Conservation (phyloP, 2,113 vertebrate genomes). For the Siphamia tubifer region DNA sequence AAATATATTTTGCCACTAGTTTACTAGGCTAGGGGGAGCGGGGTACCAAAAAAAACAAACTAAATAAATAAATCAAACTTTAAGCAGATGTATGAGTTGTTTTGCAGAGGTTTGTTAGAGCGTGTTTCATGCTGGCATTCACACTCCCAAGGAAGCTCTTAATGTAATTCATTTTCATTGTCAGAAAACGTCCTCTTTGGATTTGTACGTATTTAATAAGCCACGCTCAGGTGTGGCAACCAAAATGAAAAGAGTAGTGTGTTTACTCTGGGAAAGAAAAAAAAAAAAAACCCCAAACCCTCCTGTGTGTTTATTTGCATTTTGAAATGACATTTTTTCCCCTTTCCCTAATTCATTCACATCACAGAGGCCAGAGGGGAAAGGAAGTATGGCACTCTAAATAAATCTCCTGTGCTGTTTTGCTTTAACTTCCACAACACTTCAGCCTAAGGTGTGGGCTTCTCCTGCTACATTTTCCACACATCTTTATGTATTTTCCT, state of each 20-base stretch:
- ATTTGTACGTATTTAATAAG: background rate
- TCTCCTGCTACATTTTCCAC: background rate
- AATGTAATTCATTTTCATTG: background rate
- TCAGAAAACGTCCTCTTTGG: background rate
- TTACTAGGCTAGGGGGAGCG: no score
- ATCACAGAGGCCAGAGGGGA: background rate
- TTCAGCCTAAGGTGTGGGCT: background rate
- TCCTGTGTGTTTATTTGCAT: background rate
- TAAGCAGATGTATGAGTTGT: background rate
- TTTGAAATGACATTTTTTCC: background rate
- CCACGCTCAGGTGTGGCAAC: background rate
- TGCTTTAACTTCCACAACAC: background rate
- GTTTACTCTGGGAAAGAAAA: no score
- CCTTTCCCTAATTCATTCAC: background rate
- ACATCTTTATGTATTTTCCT: background rate
- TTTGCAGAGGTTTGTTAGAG: background rate
- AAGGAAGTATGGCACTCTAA: background rate
- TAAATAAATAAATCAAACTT: background rate
- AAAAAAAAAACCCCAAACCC: background rate
- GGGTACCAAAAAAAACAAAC: no score
- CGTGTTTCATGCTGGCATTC: background rate
- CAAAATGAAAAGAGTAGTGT: background rate
- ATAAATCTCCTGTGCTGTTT: conserved; percentile 17
- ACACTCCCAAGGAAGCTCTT: background rate
- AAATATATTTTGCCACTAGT: no score